Evolutionary conservation across 2,888 invertebrate species (phyloP), one percentile per base, ranked within the genome.

Genomic region (Entomobrya multifasciata): DNA sequence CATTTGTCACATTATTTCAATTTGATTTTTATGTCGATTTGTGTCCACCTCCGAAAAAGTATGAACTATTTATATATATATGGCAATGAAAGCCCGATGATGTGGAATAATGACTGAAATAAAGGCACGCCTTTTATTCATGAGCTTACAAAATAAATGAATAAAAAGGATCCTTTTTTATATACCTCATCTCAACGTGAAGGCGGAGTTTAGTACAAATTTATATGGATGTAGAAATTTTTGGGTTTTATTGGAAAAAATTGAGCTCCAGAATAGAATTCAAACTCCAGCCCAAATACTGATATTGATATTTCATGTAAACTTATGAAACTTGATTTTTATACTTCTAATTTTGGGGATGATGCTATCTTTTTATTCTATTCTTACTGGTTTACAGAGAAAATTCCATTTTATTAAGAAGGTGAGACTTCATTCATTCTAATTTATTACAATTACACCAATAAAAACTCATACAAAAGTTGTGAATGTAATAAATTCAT

Each of bases 71-170:
- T 84, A 77, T 65, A 74, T 74, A 84, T 62, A 84, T 84, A 77
- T 65, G 55, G 84, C 84, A 84, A 84, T 83, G 77, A 78, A 84
- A 84, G 70, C 27, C 55, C 67, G 67, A 84, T 84, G 84, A 67
- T 77, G 84, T 77, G 84, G 84, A 84, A 84, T 84, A 84, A 84
- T 84, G 84, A 84, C 60, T 67, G 27, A 65, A 84, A 84, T 84
- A 36, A 67, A 62, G 84, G 77, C 84, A 84, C 84, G 84, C 84
- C 84, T 83, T 65, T 83, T 83, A 83, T 83, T 83, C 74, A 83
- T 83, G 76, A 83, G 76, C 36, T 57, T 41, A 70, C 15, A 52
- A 72, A 30, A 49, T 36, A 72, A 62, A 83, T 77, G 65, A 76
- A 83, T 65, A 52, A 76, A 76, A 49, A 74, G 20, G 62, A 47